These are phyloP conservation scores for Centropus bengalensis DNA, from an alignment of 2,113 vertebrate species.

Conservation along the genomic window DNA sequence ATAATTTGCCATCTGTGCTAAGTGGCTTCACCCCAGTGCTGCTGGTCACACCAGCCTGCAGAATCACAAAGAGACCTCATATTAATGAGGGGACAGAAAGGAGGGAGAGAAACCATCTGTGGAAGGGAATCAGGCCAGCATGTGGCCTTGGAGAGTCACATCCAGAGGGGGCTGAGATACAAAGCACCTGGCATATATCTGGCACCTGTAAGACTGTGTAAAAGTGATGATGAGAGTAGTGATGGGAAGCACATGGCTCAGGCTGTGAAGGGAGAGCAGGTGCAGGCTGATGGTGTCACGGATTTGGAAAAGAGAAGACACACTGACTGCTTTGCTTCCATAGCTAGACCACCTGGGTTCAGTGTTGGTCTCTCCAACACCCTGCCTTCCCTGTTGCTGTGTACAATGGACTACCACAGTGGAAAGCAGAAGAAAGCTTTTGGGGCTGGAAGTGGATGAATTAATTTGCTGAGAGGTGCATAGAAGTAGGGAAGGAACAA, in stretches of 20 bases:
- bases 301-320: neutral
- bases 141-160: neutral
- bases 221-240: neutral
- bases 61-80: neutral
- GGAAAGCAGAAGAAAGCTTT: neutral
- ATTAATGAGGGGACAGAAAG: neutral
- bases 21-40: slow-evolving; percentile 53
- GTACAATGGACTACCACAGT: neutral
- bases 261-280: neutral
- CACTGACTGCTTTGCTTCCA: neutral
- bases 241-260: neutral
- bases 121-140: neutral
- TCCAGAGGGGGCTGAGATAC: neutral
- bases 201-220: neutral
- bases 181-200: neutral
- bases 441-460: neutral
- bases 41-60: neutral
- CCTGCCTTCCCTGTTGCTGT: neutral
- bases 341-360: accelerated
- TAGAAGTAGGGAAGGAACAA: neutral
- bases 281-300: neutral
- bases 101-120: slow-evolving; percentile 9
- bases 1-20: slow-evolving; percentile 66
- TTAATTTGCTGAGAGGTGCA: neutral
- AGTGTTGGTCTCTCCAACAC: neutral